These are phyloP conservation scores for Papilio xuthus DNA, from an alignment of 1,140 invertebrate genomes.

Conservation along the genomic window DNA sequence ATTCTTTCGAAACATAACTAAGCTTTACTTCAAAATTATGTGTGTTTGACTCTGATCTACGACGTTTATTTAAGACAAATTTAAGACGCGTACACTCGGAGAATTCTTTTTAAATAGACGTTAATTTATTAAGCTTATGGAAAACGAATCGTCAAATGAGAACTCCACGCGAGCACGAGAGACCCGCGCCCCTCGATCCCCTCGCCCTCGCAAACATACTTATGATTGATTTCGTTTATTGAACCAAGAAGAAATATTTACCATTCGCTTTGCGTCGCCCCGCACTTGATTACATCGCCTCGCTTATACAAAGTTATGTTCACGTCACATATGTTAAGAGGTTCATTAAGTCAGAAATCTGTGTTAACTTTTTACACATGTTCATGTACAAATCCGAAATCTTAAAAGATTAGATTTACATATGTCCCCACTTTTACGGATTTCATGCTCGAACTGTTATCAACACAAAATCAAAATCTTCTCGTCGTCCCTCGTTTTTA, in stretches of 20 bases:
- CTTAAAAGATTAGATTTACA: not conserved
- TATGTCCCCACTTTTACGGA: not conserved
- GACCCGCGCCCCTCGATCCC: not conserved
- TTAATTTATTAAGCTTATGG: not conserved
- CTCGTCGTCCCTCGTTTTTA: not conserved
- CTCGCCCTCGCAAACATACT: not conserved
- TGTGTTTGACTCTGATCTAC: too few species aligned
- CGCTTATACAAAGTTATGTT: conserved; percentile 12
- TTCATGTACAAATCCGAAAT: not conserved
- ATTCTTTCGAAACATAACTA: too few species aligned
- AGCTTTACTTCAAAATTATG: too few species aligned
- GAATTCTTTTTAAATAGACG: not conserved
- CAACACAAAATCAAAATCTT: not conserved
- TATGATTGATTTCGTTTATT: conserved; percentile 24
- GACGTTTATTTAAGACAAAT: not conserved
- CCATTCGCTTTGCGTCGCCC: conserved; percentile 2
- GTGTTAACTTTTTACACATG: not conserved
- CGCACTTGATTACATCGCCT: conserved; percentile 6
- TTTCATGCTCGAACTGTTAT: not conserved
- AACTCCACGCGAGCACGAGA: not conserved
- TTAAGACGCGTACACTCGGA: not conserved
- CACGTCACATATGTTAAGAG: conserved; percentile 17
- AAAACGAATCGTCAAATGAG: not conserved
- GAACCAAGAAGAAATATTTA: conserved; percentile 28
- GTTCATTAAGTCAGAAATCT: conserved; percentile 6